Percentiles rank a stretch among this genome's conserved stretches.
Conservation (phyloP, 1,140 invertebrate genomes). For the Chymomyza costata region DNA sequence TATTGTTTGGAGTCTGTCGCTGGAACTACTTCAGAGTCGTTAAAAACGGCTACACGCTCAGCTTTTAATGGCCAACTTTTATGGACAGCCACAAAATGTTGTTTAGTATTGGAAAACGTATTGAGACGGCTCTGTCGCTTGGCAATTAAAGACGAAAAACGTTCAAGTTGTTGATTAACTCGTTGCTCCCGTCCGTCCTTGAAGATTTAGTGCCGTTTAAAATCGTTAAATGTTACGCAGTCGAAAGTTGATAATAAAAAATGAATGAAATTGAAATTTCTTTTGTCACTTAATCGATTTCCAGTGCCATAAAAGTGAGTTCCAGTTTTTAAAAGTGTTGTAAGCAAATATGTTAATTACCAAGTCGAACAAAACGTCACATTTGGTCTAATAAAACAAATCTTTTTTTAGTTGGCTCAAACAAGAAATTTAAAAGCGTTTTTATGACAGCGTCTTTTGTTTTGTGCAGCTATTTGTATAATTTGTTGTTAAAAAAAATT, state of each 20-base stretch:
- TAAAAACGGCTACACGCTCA: slow-evolving; percentile 35
- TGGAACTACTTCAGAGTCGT: slow-evolving; percentile 22
- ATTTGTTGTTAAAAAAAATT: too few relatives aligned
- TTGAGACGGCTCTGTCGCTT: slow-evolving; percentile 44
- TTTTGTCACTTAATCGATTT: slow-evolving; percentile 62
- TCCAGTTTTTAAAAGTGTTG: neutral
- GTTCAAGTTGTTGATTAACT: slow-evolving; percentile 67
- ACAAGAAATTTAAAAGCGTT: slow-evolving; percentile 10
- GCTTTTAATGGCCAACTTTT: slow-evolving; percentile 36
- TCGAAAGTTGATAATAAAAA: too few relatives aligned
- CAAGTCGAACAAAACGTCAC: neutral
- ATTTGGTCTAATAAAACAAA: slow-evolving; percentile 20
- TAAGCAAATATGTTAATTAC: slow-evolving; percentile 29
- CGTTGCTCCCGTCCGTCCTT: slow-evolving; percentile 54
- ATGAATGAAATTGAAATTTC: slow-evolving; percentile 3
- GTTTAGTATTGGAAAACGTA: too few relatives aligned
- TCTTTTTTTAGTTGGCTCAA: too few relatives aligned
- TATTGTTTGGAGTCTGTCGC: too few relatives aligned
- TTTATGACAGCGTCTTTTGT: neutral
- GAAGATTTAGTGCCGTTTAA: slow-evolving; percentile 59
- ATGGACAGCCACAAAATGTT: slow-evolving; percentile 27
- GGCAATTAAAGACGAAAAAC: slow-evolving; percentile 61
- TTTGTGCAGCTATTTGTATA: too few relatives aligned
- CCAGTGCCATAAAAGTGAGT: slow-evolving; percentile 26
- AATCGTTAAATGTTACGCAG: slow-evolving; percentile 52